Evolutionary conservation across 1,140 invertebrate species (phyloP), one percentile per base, ranked within the genome.

Genomic region (Oppia nitens): DNA sequence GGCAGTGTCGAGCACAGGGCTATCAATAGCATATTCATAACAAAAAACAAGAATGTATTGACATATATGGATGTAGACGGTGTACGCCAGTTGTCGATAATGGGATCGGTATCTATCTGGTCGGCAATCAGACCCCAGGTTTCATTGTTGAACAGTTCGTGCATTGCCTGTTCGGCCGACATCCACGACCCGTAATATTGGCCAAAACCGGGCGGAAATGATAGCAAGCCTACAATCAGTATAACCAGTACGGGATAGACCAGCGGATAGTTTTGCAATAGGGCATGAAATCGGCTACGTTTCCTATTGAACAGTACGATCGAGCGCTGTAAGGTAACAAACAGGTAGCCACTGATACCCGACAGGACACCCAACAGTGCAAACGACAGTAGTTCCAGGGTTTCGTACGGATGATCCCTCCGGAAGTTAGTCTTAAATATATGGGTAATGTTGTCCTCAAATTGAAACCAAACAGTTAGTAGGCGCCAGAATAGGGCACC

Each of bases 391-490:
- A 98, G 75, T 74, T 98, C 95, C 70, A 94, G 85, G 6, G 91
- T 89, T 77, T 98, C 93, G 75, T 96, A 98, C 0, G 94, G 92
- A 70, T 94, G 95, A 66, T 95, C 90, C 76, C 89, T 86, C 3
- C 88, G 86, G 65, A 98, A 86, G 70, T 83, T 85, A 1, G 95
- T 98, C 58, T 83, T 85, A 72, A 96, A 98, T 65, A 97, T 79
- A 0, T 93, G 90, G n/a, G 91, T 90, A 1, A 98, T 83, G 0
- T 91, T 97, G 62, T 92, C 90, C 74, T 88, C 83, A 60, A 89
- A 82, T 64, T 91, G 83, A 64, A 93, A 92, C 90, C 91, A 95
- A 21, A 95, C 88, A 0, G 89, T 89, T 45, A 96, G 71, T 4
- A 98, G 73, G 2, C 93, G 76, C 71, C 97, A 98, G 67, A 94